Conservation (phyloP, 2,797 vertebrate species). For the Poecilia wingei region DNA sequence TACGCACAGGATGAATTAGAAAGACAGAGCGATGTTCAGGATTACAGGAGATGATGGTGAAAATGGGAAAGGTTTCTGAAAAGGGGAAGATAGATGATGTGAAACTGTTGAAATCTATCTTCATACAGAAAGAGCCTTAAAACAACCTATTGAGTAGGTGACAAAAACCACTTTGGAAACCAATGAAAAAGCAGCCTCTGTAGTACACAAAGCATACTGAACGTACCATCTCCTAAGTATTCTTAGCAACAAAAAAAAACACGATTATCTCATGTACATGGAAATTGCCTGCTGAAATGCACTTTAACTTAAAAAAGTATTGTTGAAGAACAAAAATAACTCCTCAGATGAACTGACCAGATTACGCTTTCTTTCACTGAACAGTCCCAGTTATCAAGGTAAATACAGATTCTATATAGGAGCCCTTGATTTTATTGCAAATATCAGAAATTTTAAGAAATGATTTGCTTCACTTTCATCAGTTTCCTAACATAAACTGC, state of each 20-base stretch:
- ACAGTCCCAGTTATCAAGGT: not conserved
- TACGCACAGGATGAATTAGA: constrained; percentile 37
- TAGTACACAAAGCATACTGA: constrained; percentile 16
- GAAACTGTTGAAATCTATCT: not conserved
- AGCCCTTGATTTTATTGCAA: constrained; percentile 12
- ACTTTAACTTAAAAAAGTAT: constrained; percentile 19
- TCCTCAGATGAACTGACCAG: constrained; percentile 16
- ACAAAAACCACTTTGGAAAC: constrained; percentile 18
- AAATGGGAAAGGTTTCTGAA: constrained; percentile 6
- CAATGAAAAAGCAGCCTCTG: constrained; percentile 35
- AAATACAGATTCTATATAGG: not conserved
- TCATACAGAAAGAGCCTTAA: constrained; percentile 62
- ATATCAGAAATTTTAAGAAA: constrained; percentile 2
- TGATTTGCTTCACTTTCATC: constrained; percentile 1
- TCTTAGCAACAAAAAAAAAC: not conserved
- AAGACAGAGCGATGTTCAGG: constrained; percentile 10
- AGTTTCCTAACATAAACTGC: constrained; percentile 1
- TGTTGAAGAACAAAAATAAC: constrained; percentile 15
- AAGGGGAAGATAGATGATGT: not conserved
- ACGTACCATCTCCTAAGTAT: constrained; percentile 1
- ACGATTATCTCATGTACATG: constrained; percentile 26
- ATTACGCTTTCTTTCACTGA: constrained; percentile 4
- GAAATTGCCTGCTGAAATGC: constrained; percentile 40
- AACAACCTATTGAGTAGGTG: constrained; percentile 40
- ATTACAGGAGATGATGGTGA: constrained; percentile 16